Conservation (phyloP, 2,888 invertebrate genomes). For the Tolmerus cingulatus region DNA sequence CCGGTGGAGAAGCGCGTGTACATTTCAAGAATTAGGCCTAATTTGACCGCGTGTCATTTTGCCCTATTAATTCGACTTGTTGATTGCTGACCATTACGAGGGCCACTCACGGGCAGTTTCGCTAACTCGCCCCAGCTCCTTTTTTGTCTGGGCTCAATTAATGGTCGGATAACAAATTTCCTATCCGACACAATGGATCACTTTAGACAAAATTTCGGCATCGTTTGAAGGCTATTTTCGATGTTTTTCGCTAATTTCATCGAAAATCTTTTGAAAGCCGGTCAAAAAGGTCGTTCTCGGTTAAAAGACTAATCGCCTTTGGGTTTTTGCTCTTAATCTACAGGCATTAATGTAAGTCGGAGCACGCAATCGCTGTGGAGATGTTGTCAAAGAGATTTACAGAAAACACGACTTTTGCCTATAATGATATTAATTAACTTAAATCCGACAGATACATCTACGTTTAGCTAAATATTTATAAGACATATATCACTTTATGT, state of each 20-base stretch:
- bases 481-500: neutral
- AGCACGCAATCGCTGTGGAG: neutral
- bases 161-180: neutral
- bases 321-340: neutral
- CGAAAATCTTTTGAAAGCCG: neutral
- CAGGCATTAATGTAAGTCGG: neutral
- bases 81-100: neutral
- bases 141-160: neutral
- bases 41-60: neutral
- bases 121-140: neutral
- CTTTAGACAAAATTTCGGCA: neutral
- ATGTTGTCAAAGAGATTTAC: neutral
- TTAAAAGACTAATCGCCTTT: neutral
- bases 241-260: neutral
- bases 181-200: neutral
- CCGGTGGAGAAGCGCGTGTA: neutral
- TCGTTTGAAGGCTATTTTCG: neutral
- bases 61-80: neutral
- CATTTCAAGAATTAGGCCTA: neutral
- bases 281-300: neutral
- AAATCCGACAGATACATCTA: neutral
- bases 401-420: neutral
- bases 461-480: neutral
- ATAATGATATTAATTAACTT: neutral
- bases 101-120: neutral